A percentile compares a stretch with the other conserved stretches of the same genome.
Conservation (phyloP, 2,888 invertebrate species). For the Orthosia gothica region DNA sequence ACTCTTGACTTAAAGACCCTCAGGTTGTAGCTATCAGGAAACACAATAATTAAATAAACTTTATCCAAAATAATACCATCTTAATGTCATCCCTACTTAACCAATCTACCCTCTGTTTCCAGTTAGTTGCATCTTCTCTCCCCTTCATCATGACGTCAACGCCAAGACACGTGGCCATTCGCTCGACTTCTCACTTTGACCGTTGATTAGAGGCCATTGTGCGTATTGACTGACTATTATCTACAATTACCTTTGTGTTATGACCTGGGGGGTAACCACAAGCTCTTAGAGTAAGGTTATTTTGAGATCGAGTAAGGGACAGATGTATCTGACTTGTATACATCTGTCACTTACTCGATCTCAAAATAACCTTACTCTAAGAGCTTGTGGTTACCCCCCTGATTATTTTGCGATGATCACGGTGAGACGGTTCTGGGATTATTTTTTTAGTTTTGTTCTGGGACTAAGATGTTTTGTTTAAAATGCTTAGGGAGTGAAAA, state of each 20-base stretch:
- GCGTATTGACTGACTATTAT: conserved; percentile 39
- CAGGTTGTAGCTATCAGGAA: too few relatives aligned
- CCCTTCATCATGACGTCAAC: conserved; percentile 52
- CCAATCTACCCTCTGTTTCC: conserved; percentile 24
- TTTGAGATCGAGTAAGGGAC: too few relatives aligned
- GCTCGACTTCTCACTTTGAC: conserved; percentile 46
- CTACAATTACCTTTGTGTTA: conserved; percentile 38
- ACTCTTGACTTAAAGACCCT: too few relatives aligned
- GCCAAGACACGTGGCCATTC: conserved; percentile 57
- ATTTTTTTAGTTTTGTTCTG: conserved; percentile 14
- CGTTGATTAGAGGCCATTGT: conserved; percentile 65
- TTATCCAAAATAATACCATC: too few relatives aligned
- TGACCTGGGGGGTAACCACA: too few relatives aligned
- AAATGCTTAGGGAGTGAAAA: background rate
- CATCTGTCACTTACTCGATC: too few relatives aligned
- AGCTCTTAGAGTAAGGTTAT: too few relatives aligned
- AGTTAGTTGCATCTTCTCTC: conserved; percentile 46
- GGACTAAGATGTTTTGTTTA: background rate
- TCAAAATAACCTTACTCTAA: too few relatives aligned
- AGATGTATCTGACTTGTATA: too few relatives aligned
- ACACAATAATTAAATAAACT: too few relatives aligned
- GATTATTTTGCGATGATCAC: conserved; percentile 37
- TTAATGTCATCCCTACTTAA: too few relatives aligned
- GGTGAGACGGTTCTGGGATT: background rate
- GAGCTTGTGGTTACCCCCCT: too few relatives aligned